Conservation (phyloP, 1,140 invertebrate genomes). For the Drosophila gunungcola region DNA sequence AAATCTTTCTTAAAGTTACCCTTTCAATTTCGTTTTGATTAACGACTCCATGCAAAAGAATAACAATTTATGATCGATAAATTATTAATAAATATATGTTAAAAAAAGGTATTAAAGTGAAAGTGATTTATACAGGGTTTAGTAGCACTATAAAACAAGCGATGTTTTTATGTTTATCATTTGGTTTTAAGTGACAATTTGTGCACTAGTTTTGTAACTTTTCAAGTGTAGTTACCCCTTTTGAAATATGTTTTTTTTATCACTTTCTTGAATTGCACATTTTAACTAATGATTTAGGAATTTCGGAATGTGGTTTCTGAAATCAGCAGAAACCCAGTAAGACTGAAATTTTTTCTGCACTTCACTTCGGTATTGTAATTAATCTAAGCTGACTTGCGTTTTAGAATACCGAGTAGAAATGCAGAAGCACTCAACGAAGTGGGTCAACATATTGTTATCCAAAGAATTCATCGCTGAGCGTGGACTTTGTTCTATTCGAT, state of each 20-base stretch:
- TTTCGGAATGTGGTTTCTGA: neutral
- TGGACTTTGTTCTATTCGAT: slow-evolving; percentile 22
- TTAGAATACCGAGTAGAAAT: slow-evolving; percentile 5
- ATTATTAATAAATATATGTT: no score
- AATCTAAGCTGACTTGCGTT: slow-evolving; percentile 15
- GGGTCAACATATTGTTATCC: slow-evolving; percentile 23
- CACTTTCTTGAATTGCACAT: neutral
- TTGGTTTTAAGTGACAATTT: no score
- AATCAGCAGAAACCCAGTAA: neutral
- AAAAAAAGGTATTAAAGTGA: no score
- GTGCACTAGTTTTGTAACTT: no score
- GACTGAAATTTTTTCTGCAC: neutral
- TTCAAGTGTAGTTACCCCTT: no score
- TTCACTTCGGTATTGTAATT: slow-evolving; percentile 16
- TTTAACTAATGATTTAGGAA: neutral
- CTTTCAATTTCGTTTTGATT: no score
- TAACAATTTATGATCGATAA: no score
- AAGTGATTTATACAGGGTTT: no score
- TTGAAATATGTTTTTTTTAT: neutral
- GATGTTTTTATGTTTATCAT: no score
- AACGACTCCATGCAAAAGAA: no score
- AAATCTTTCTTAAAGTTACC: no score
- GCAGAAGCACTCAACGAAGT: slow-evolving; percentile 10
- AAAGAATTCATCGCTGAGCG: slow-evolving; percentile 17
- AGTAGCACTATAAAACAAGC: no score